phyloP scores from a whole-genome alignment of 2,797 vertebrate species.

The Mormyrus proboscirostris region DNA sequence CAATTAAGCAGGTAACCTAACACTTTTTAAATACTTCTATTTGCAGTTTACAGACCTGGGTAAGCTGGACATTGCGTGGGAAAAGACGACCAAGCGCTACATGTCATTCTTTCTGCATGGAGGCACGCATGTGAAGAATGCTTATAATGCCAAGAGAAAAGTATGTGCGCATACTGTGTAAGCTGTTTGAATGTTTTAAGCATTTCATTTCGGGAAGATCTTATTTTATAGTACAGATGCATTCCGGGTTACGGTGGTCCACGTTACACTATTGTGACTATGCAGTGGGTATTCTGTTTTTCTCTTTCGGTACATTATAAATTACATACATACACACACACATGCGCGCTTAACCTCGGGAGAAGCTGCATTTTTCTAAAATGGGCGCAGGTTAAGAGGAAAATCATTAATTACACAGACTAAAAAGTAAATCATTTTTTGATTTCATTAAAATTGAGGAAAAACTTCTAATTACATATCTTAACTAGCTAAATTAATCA shows the following conservation, averaged over 20 bases:
- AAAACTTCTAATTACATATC: not conserved
- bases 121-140: not conserved
- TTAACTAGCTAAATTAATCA: conserved; percentile 21
- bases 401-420: not conserved
- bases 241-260: not conserved
- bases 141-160: not conserved
- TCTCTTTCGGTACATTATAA: not conserved
- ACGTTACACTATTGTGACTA: not conserved
- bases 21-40: not conserved
- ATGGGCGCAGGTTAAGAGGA: not conserved
- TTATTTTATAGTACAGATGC: not conserved
- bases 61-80: not conserved
- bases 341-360: not conserved
- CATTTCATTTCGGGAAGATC: not conserved
- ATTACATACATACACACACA: not conserved
- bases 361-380: not conserved
- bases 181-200: not conserved
- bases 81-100: not conserved
- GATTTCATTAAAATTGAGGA: not conserved
- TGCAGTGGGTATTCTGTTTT: not conserved
- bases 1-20: not conserved
- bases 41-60: not conserved
- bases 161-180: no score
- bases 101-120: not conserved
- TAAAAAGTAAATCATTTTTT: not conserved